Percentiles rank a stretch among this genome's conserved stretches.
Conservation (phyloP, 2,888 invertebrate species). For the Acleris cristana region DNA sequence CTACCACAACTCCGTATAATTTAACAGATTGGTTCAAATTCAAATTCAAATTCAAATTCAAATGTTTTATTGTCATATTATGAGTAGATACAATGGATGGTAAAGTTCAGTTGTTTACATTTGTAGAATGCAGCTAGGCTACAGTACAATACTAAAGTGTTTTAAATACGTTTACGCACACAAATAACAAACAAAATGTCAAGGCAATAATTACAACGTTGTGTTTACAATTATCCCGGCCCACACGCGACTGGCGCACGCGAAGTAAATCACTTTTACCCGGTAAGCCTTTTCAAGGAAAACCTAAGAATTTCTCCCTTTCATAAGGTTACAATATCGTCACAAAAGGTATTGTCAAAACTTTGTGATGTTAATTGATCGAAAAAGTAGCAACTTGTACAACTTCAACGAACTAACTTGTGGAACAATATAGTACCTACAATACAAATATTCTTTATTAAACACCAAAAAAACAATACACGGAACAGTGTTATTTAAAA, state of each 20-base stretch:
- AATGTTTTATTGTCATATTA: no score
- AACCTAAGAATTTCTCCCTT: constrained; percentile 5
- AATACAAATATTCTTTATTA: no score
- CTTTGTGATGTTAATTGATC: constrained; percentile 17
- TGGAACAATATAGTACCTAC: neutral
- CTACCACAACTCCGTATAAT: no score
- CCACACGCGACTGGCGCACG: neutral
- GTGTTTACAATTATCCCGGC: constrained; percentile 1
- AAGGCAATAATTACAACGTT: constrained; percentile 9
- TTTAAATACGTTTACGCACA: neutral
- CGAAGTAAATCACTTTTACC: constrained; percentile 2
- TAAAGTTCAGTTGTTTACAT: no score
- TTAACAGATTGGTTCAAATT: no score
- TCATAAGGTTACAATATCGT: constrained; percentile 2
- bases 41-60: no score
- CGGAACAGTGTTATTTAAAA: no score
- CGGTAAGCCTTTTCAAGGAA: constrained; percentile 5
- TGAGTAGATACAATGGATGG: no score
- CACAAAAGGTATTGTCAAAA: constrained; percentile 17
- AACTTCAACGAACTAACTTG: constrained; percentile 2
- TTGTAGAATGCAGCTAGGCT: neutral
- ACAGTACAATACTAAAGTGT: neutral
- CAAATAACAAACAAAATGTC: neutral
- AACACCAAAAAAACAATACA: no score
- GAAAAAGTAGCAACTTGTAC: constrained; percentile 13